Percentiles rank a stretch among this genome's conserved stretches.
Evolutionary conservation across 2,113 vertebrate species (phyloP).

Genomic region (Bombycilla garrulus): DNA sequence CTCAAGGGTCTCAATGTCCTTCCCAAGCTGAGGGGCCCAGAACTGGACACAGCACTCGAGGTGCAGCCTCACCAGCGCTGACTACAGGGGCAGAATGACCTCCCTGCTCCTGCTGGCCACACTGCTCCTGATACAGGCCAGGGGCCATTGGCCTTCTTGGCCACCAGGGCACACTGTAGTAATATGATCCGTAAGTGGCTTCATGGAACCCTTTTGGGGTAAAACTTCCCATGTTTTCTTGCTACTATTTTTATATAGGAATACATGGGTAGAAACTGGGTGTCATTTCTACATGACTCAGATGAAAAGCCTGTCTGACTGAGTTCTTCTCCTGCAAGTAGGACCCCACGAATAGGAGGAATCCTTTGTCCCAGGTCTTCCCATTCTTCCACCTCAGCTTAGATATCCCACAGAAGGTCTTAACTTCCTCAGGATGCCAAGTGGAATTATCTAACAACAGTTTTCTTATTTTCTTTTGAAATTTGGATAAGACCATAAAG

Average conservation of each 20-base stretch:
- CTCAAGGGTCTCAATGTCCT: fast-evolving
- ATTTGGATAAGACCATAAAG: not conserved
- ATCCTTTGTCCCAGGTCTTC: not conserved
- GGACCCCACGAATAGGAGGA: not conserved
- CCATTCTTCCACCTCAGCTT: not conserved
- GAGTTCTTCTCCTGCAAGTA: not conserved
- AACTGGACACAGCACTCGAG: not conserved
- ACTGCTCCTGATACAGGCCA: fast-evolving
- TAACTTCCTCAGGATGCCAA: not conserved
- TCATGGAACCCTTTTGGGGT: not conserved
- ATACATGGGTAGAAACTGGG: not conserved
- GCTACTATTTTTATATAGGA: not conserved
- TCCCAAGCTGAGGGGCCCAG: not conserved
- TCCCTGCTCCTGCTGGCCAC: not conserved
- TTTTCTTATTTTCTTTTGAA: not conserved
- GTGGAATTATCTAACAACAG: not conserved
- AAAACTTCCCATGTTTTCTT: not conserved
- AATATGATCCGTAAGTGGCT: not conserved
- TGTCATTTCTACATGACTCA: not conserved
- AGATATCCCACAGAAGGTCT: not conserved
- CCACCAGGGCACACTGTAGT: not conserved
- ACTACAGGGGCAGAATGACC: not conserved
- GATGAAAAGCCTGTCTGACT: not conserved
- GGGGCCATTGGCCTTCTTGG: too few species aligned
- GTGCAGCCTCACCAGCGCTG: fast-evolving